Evolutionary conservation across 2,797 vertebrate genomes (phyloP), one percentile per base, ranked within the genome.

Genomic region (Cynodonichthys magdalenae): DNA sequence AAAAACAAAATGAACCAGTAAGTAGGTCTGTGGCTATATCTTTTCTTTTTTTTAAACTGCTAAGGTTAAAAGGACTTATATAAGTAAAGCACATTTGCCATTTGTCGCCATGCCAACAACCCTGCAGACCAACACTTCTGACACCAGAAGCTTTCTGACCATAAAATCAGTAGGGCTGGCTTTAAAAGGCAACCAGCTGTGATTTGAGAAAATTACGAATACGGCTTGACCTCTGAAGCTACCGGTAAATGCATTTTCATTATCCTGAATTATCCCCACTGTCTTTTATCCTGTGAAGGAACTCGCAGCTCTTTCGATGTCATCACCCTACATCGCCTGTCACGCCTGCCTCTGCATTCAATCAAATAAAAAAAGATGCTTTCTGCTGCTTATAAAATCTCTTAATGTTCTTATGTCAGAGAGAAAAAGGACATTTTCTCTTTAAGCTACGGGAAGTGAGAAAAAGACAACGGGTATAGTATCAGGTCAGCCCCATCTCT

Each of bases 111-210:
- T 15, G 84, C 87, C 88, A 87, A 84, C 67, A 79, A 82, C 82
- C 70, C 58, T 56, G 57, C 77, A 75, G 63, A 79, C 57, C 63
- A 57, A 75, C 71, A 74, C 71, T 63, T 88, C 73, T 84, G 77
- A 85, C 77, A 82, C 77, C 71, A 73, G 73, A 56, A 73, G 79
- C 66, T 85, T 78, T 82, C 71, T 75, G 73, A 82, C 82, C 69
- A 87, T 87, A 82, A 85, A 86, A 83, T 52, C 68, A 71, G 74
- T 51, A 18, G 53, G 60, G 75, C 53, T 61, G 63, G 77, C 73
- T 83, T 80, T 87, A 85, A 87, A 87, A 86, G 61, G 74, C 81
- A 89, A 81, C 81, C 82, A 86, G 76, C 82, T 86, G 84, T 84
- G 81, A 65, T 84, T 83, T 84, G 80, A 69, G 82, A 73, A 75